phyloP scores from a whole-genome alignment of 2,888 invertebrate genomes.

The Heliconius ethilla region DNA sequence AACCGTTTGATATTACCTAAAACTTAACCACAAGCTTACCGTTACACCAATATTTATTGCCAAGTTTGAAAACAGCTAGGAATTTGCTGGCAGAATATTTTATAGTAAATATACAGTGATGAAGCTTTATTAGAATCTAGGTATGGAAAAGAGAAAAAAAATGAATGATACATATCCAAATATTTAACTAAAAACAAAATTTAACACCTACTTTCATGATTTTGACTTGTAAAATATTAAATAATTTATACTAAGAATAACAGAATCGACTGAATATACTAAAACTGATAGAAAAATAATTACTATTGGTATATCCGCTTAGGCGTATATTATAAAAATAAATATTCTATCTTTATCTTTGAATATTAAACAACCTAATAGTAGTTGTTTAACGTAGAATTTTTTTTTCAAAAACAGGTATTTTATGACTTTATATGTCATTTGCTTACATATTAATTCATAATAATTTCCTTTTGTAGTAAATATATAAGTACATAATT shows the following conservation, averaged over 20 bases:
- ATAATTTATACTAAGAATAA: conserved; percentile 1
- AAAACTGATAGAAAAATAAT: too few relatives aligned
- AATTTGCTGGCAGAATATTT: conserved; percentile 22
- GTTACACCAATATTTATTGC: conserved; percentile 28
- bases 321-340: too few relatives aligned
- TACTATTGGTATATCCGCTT: too few relatives aligned
- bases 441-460: too few relatives aligned
- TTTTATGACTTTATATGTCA: too few relatives aligned
- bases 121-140: background rate
- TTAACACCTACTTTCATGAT: background rate
- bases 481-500: background rate
- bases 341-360: too few relatives aligned
- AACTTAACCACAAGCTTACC: conserved; percentile 12
- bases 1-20: conserved; percentile 21
- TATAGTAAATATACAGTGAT: conserved; percentile 11
- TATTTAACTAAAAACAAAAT: background rate
- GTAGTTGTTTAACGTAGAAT: too few relatives aligned
- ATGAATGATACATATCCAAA: background rate
- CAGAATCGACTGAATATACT: conserved; percentile 31
- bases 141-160: background rate
- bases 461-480: too few relatives aligned
- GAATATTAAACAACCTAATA: too few relatives aligned
- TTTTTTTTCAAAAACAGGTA: too few relatives aligned
- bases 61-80: conserved; percentile 25
- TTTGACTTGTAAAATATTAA: background rate